Base-by-base conservation (phyloP, 2,888 invertebrate species). In the Leptarthrus brevirostris region DNA sequence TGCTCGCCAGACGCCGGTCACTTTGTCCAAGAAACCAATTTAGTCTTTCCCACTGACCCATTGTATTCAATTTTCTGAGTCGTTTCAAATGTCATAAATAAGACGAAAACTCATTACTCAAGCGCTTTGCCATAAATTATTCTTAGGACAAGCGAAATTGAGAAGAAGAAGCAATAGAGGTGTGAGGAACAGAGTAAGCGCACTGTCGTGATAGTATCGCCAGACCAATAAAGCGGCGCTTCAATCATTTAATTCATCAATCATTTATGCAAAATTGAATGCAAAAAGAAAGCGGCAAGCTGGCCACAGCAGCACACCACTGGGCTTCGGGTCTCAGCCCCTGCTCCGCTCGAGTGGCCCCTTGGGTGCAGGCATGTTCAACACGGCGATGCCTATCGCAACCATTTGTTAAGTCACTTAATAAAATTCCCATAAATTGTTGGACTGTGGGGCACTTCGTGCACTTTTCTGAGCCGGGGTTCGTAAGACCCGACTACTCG, bases 391-490 rank as follows among this genome's bases (percentile, higher is more conserved):
- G 75, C 74, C 71, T 75, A 75, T 75, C 75, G 47, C 56, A 66
- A 40, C 71, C 74, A 78, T 79, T 79, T 77, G 78, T 78, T 78
- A 78, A 79, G 77, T 77, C 77, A 78, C 78, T 78, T 79, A 77
- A 78, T 79, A 79, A 79, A 79, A 79, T 76, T 77, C 72, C 77
- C 78, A 79, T 79, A 79, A 79, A 79, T 78, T 79, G 76, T 69
- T 66, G 74, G 69, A 76, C 76, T 75, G 76, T 73, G 76, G 76
- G 75, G 76, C 74, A 74, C 74, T 71, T 36, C 40, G 54, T 71
- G 71, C 71, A 71, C 40, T 71, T 54, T 69, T 54, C 22, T 40
- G 24, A 14, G 26, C 26, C 12, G 14, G 20, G 47, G 18, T 52
- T 34, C 30, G 8, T 30, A 24, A 54, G 54, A 24, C 71, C 34